Conservation (phyloP, 2,797 vertebrate genomes). For the Cichlasoma orientale region DNA sequence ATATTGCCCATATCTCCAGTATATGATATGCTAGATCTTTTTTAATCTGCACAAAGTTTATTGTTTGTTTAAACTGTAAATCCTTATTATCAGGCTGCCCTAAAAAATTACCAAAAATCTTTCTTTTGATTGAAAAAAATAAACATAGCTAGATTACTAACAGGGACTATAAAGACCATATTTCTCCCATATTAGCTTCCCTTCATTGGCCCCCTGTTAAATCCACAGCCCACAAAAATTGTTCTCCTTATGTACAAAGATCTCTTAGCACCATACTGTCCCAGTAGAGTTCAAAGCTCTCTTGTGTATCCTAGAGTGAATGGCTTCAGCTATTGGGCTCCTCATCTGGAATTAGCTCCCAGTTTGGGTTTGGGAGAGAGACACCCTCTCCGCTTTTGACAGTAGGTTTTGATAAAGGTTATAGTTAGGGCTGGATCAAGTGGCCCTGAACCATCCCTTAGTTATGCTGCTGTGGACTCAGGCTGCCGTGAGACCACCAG, state of each 20-base stretch:
- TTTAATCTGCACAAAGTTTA: neutral
- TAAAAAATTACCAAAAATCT: too few species aligned
- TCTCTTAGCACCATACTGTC: neutral
- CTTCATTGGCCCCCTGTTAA: neutral
- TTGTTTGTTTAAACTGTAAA: neutral
- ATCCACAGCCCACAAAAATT: neutral
- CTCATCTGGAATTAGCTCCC: neutral
- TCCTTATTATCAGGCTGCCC: neutral
- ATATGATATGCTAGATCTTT: neutral
- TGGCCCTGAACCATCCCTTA: neutral
- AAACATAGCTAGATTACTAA: neutral
- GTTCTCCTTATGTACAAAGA: neutral
- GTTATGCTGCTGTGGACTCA: neutral
- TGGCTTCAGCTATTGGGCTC: neutral
- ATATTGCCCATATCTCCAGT: too few species aligned
- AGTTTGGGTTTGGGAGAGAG: neutral
- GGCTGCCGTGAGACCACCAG: neutral
- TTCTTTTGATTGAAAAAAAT: too few species aligned
- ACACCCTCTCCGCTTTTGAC: neutral
- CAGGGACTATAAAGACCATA: neutral
- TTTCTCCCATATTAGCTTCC: neutral
- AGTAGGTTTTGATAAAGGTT: neutral
- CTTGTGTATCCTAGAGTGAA: neutral
- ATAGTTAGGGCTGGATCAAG: neutral
- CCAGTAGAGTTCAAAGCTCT: neutral